Evolutionary conservation across 2,113 vertebrate genomes (phyloP).

Genomic region (Notarius lentiginosus): DNA sequence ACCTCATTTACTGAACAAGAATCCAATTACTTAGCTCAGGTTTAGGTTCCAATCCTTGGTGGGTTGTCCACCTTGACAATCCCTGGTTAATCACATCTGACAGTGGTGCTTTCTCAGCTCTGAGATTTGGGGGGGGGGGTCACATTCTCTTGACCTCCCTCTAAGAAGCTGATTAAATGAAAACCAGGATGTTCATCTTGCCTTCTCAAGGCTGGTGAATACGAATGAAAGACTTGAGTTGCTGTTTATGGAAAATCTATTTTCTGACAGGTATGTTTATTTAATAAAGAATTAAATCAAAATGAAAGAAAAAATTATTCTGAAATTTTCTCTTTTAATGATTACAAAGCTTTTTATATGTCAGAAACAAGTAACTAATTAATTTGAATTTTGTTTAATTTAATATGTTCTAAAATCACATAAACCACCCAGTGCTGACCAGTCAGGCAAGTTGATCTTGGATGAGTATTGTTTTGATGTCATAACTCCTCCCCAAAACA

Average conservation of each 20-base stretch:
- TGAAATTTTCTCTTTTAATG: neutral
- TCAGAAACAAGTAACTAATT: neutral
- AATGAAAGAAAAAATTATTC: neutral
- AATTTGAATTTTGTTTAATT: neutral
- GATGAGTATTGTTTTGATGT: neutral
- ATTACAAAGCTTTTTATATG: neutral
- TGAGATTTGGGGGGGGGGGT: conserved; percentile 46
- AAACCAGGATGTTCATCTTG: conserved; percentile 81
- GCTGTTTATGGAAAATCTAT: conserved; percentile 51
- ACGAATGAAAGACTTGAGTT: conserved; percentile 79
- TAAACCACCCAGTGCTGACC: neutral
- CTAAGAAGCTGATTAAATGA: conserved; percentile 89
- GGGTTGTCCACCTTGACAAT: conserved; percentile 77
- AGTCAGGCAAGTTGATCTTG: neutral
- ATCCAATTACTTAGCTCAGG: conserved; percentile 93
- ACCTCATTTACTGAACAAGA: conserved; percentile 87
- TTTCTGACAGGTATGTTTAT: conserved; percentile 41
- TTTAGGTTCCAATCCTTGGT: conserved; percentile 81
- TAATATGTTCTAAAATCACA: neutral
- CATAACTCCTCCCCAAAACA: neutral
- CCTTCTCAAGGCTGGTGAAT: conserved; percentile 84
- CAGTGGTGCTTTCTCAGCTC: conserved; percentile 60
- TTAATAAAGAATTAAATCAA: neutral
- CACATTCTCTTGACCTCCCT: conserved; percentile 74
- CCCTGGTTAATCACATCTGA: conserved; percentile 89